Evolutionary conservation across 2,113 vertebrate species (phyloP), one percentile per base, ranked within the genome.

Genomic region (Tetrax tetrax): DNA sequence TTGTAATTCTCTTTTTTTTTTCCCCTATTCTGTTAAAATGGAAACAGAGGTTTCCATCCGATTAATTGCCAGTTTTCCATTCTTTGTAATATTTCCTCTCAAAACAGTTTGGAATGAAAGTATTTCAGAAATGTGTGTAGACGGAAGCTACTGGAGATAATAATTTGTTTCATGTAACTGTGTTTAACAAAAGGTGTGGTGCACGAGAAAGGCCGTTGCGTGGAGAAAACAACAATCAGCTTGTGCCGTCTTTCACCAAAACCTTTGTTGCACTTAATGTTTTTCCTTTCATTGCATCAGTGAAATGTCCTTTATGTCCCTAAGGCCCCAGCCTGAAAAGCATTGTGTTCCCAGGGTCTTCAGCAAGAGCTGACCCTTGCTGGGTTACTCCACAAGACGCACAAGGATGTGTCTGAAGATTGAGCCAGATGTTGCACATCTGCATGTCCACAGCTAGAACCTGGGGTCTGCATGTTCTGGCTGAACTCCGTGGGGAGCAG

Each of bases 41-140:
- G 95, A 96, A 97, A 92, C 45, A 69, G 95, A 80, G 74, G 63
- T 97, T 97, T 96, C 96, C 96, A 70, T 85, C 66, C 81, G 29
- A 64, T 60, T 41, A n/a, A 68, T 41, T 47, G 90, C 94, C 97
- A 96, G 95, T 45, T 97, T 97, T 96, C 97, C 96, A 56, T 65
- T 92, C 95, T 94, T 90, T 65, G 28, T 68, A 69, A 54, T 28
- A 65, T 69, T 97, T 97, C 95, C 94, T 96, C 87, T 83, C 54
- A 29, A 60, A 95, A 66, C 72, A 76, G 18, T 41, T 77, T 18
- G 21, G 93, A 91, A 57, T 64, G 31, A 59, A 93, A 87, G 70
- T 50, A 71, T 77, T 79, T 91, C 84, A 71, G 91, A 85, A 94
- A 91, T 90, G 89, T 50, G 51, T 91, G 78, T 54, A 78, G 89